phyloP scores from a whole-genome alignment of 1,140 invertebrate genomes.

The Bombus confusus region DNA sequence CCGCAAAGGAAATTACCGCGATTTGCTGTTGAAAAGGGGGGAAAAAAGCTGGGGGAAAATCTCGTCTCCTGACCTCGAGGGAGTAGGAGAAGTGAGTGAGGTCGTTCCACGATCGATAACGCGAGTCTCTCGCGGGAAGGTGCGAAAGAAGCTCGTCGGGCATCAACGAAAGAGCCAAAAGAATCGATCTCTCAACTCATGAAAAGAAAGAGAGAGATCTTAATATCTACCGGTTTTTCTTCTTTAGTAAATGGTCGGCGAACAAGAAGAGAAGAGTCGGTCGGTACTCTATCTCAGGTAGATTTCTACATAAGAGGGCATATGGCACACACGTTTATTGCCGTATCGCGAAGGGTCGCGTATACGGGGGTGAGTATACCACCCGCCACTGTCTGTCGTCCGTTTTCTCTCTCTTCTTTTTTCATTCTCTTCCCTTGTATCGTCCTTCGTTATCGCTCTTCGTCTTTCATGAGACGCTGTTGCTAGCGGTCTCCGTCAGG shows the following conservation, averaged over 20 bases:
- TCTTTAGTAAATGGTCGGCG: conserved; percentile 7
- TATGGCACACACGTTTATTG: conserved; percentile 38
- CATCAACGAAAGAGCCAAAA: conserved; percentile 59
- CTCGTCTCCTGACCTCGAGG: conserved; percentile 67
- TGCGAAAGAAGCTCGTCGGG: conserved; percentile 60
- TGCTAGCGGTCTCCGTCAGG: conserved; percentile 16
- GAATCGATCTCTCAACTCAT: conserved; percentile 62
- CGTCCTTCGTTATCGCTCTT: conserved; percentile 45
- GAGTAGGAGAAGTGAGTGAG: conserved; percentile 65
- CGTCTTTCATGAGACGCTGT: conserved; percentile 24
- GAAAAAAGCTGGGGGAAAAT: conserved; percentile 48
- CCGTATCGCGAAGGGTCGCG: conserved; percentile 27
- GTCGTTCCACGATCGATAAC: conserved; percentile 70
- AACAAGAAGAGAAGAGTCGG: conserved; percentile 4
- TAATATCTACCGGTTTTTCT: conserved; percentile 35
- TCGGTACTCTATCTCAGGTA: conserved; percentile 41
- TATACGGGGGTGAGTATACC: conserved; percentile 50
- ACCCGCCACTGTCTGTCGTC: conserved; percentile 22
- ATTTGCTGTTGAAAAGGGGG: conserved; percentile 17
- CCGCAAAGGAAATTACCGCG: conserved; percentile 33
- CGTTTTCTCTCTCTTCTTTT: conserved; percentile 28
- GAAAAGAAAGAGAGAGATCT: conserved; percentile 56
- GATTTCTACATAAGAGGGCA: conserved; percentile 40
- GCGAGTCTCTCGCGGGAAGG: conserved; percentile 63
- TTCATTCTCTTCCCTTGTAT: conserved; percentile 47